Evolutionary conservation across 2,888 invertebrate genomes (phyloP).

Genomic region (Cantharis lateralis): DNA sequence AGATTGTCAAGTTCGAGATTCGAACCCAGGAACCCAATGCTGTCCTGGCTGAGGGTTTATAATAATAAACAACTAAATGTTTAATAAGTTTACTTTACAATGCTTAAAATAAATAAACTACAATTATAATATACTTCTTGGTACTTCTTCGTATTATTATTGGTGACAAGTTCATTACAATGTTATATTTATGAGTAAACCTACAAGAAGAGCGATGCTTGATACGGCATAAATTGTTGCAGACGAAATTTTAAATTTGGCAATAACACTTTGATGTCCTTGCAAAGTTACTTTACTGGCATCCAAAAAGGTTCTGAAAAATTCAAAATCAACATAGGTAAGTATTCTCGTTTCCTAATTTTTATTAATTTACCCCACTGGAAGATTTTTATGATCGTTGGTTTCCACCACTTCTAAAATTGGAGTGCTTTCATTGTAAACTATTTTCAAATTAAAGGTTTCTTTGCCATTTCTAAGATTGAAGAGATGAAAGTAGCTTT

Average conservation of each 20-base stretch:
- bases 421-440: constrained; percentile 39
- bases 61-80: too few relatives aligned
- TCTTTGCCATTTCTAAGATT: constrained; percentile 57
- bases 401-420: neutral
- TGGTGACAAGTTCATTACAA: too few relatives aligned
- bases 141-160: too few relatives aligned
- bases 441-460: constrained; percentile 58
- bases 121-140: too few relatives aligned
- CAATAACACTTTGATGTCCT: constrained; percentile 13
- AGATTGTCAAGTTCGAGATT: too few relatives aligned
- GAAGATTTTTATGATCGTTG: neutral
- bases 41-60: too few relatives aligned
- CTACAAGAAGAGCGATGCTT: neutral
- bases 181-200: neutral
- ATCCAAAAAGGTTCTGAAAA: constrained; percentile 5
- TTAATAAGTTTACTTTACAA: too few relatives aligned
- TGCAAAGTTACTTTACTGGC: neutral
- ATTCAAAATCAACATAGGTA: neutral
- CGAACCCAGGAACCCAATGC: too few relatives aligned
- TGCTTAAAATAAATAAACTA: too few relatives aligned
- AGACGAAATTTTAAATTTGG: neutral
- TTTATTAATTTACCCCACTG: neutral
- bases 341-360: neutral
- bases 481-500: constrained; percentile 41
- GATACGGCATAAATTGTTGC: neutral